Evolutionary conservation across 2,888 invertebrate genomes (phyloP), one percentile per base, ranked within the genome.

Genomic region (Netelia inedita): DNA sequence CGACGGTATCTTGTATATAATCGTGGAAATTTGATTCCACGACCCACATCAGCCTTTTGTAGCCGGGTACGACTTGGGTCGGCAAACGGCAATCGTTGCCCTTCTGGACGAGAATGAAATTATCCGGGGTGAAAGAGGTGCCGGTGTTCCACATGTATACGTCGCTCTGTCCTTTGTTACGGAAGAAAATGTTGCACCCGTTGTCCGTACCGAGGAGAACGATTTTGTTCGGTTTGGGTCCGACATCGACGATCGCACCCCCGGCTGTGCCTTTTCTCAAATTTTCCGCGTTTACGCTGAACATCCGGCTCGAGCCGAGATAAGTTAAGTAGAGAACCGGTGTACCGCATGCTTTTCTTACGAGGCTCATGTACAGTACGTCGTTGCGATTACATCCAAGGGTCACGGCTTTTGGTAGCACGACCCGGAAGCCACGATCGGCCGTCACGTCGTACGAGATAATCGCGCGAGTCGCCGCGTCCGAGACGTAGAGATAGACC

Each of bases 1-100:
- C 95, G 53, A 95, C 95, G 46, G 94, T 95, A 86, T 95, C 95
- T 3, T 94, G 92, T 86, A 96, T 95, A 89, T 94, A 96, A 92
- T 96, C 96, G 74, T 95, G 95, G 94, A 96, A 96, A 91, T 96
- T 96, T 88, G 95, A 95, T 90, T 96, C 96, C 86, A 96, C 92
- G 11, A 95, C 95, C 95, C 96, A 95, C 95, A 96, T 95, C 66
- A 95, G 94, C 41, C 94, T 94, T 91, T 95, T 95, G 88, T 94
- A 95, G 8, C 95, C 96, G 0, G 95, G 95, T 41, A 95, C 93
- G 1, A 95, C 96, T 88, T 95, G 95, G 0, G 96, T 96, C 46
- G 96, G 94, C 65, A 96, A 92, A 50, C 95, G 94, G 88, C 95
- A 95, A 43, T 95, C 95, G 74, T 94, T 94, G n/a, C 95, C 95